Base-by-base conservation (phyloP, 2,888 invertebrate genomes). In the Drosophila cognata region DNA sequence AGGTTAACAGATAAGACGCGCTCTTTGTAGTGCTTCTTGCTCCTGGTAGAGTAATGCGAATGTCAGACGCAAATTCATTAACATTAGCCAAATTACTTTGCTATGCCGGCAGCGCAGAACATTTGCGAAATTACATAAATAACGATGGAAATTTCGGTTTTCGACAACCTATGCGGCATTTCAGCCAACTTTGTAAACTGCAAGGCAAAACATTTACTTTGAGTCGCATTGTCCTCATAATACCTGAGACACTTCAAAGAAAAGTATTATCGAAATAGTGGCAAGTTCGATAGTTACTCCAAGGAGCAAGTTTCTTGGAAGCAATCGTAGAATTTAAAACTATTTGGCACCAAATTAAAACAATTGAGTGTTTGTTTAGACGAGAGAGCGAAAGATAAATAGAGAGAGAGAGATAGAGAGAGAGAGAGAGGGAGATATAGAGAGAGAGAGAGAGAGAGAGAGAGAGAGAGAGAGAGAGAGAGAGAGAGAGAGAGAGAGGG, bases 31-130 rank as follows among this genome's bases (percentile, higher is more conserved):
- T 46, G 41, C 16, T 25, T 1, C 53, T 53, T 48, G 28, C 61
- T 74, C 29, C 35, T 56, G 28, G 31, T 36, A 21, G 25, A 51
- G 29, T 25, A 50, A 29, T 63, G 51, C 41, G 57, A 64, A 58
- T 64, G 52, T 63, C 55, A 80, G 88, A 84, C 88, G 79, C 84
- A 84, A 62, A 79, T 79, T 81, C 78, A 84, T 89, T 84, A 84
- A 87, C 88, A 84, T 84, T 87, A 82, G 57, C 82, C 70, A 86
- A 81, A 81, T 82, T 82, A 60, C 74, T 71, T 82, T 62, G 75
- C n/a, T n/a, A 56, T 38, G 55, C 36, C 36, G 28, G 59, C 69
- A 59, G 51, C 69, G 52, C 43, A 28, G 18, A 69, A 38, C 55
- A 51, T 51, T 62, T 73, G 35, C 25, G 2, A n/a, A 79, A 68